phyloP scores from a whole-genome alignment of 1,140 invertebrate species.

The Arion vulgaris region DNA sequence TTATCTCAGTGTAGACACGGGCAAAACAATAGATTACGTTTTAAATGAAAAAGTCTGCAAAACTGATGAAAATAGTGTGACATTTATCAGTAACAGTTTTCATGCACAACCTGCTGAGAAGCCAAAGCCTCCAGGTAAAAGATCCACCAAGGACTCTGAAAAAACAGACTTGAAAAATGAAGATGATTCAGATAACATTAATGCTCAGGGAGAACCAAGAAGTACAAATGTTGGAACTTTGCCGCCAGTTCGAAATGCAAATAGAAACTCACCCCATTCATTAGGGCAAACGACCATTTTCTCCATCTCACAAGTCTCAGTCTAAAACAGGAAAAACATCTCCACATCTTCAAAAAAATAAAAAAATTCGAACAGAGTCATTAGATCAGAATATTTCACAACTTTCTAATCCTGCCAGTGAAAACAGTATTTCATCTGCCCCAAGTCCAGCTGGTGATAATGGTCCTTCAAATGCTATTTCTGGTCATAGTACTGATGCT shows the following conservation, averaged over 20 bases:
- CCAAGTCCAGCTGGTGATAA: slow-evolving; percentile 32
- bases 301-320: slow-evolving; percentile 17
- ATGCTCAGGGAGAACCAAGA: slow-evolving; percentile 17
- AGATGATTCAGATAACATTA: slow-evolving; percentile 28
- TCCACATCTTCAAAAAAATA: slow-evolving; percentile 7
- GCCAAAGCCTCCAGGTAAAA: slow-evolving; percentile 24
- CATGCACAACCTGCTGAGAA: slow-evolving; percentile 44
- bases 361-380: slow-evolving; percentile 23
- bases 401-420: slow-evolving; percentile 13
- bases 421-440: slow-evolving; percentile 29
- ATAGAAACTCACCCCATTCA: slow-evolving; percentile 20
- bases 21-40: slow-evolving; percentile 46
- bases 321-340: slow-evolving; percentile 18
- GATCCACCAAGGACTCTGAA: neutral
- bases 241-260: neutral
- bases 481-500: neutral
- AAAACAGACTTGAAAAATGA: slow-evolving; percentile 21
- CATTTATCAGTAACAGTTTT: slow-evolving; percentile 48
- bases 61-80: slow-evolving; percentile 45
- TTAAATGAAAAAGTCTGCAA: slow-evolving; percentile 49
- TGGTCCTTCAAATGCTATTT: neutral
- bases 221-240: slow-evolving; percentile 38
- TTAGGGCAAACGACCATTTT: slow-evolving; percentile 14
- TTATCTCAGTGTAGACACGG: slow-evolving; percentile 47
- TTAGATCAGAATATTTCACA: slow-evolving; percentile 31